phyloP scores from a whole-genome alignment of 92 coral and sea anemone species.

The Chrysogorgia sp. region DNA sequence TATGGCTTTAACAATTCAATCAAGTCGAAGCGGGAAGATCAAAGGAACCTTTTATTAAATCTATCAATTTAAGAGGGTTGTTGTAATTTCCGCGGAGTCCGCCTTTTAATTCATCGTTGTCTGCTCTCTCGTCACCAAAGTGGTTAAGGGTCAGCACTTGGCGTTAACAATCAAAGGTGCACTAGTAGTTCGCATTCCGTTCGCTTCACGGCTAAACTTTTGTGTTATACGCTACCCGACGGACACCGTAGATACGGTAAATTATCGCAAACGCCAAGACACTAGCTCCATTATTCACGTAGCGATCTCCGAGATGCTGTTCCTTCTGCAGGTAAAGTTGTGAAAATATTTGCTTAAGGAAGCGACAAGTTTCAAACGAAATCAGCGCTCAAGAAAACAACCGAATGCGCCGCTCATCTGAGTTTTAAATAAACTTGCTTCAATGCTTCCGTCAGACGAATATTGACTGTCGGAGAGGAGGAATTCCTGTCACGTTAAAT shows the following conservation, averaged over 20 bases:
- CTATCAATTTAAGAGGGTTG: conserved; percentile 93
- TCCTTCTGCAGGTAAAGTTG: conserved; percentile 2
- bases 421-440: background rate
- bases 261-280: no score
- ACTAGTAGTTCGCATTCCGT: background rate
- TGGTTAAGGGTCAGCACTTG: conserved; percentile 10
- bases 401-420: background rate
- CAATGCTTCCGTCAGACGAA: background rate
- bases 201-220: background rate
- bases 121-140: conserved; percentile 23
- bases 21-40: conserved; percentile 90
- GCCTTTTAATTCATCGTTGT: conserved; percentile 30
- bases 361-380: background rate
- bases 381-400: background rate
- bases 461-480: no score
- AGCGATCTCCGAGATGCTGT: background rate
- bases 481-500: no score
- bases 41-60: conserved; percentile 87
- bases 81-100: conserved; percentile 80
- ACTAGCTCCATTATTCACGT: background rate
- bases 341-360: conserved; percentile 31
- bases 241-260: no score
- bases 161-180: background rate
- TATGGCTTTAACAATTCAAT: conserved; percentile 50
- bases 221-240: no score